Percentiles rank a stretch among this genome's conserved stretches.
These are phyloP conservation scores for Margarornis squamiger DNA, from an alignment of 2,797 vertebrate genomes.

Conservation along the genomic window DNA sequence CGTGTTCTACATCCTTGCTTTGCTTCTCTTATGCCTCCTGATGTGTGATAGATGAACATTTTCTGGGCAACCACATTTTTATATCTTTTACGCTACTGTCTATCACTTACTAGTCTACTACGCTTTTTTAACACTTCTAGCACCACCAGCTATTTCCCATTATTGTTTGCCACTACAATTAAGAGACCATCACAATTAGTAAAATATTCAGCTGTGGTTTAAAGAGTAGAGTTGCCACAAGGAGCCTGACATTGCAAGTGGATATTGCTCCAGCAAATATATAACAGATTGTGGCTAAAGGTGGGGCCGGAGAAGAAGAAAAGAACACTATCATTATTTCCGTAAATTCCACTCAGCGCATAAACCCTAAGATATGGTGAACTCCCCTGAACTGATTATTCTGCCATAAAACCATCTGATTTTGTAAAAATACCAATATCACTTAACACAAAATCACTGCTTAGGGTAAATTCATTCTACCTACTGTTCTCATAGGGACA, in stretches of 20 bases:
- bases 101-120: constrained; percentile 48
- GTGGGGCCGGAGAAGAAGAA: not conserved
- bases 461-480: constrained; percentile 74
- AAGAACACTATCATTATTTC: constrained; percentile 23
- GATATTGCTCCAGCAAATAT: not conserved
- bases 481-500: constrained; percentile 72
- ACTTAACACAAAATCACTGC: constrained; percentile 72
- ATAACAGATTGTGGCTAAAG: constrained; percentile 14
- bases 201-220: not conserved
- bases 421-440: constrained; percentile 68
- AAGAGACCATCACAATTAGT: not conserved
- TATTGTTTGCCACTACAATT: constrained; percentile 13
- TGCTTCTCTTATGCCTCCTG: constrained; percentile 43
- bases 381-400: constrained; percentile 66
- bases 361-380: constrained; percentile 55
- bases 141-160: not conserved
- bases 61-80: constrained; percentile 60
- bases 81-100: constrained; percentile 15
- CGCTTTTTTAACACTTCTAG: constrained; percentile 16
- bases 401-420: constrained; percentile 61
- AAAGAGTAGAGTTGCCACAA: constrained; percentile 40
- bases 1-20: constrained; percentile 1
- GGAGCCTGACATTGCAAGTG: not conserved
- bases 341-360: constrained; percentile 26
- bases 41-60: constrained; percentile 36